A percentile compares a stretch with the other conserved stretches of the same genome.
Evolutionary conservation across 2,797 vertebrate genomes (phyloP).

Genomic region (Caiman crocodilus): DNA sequence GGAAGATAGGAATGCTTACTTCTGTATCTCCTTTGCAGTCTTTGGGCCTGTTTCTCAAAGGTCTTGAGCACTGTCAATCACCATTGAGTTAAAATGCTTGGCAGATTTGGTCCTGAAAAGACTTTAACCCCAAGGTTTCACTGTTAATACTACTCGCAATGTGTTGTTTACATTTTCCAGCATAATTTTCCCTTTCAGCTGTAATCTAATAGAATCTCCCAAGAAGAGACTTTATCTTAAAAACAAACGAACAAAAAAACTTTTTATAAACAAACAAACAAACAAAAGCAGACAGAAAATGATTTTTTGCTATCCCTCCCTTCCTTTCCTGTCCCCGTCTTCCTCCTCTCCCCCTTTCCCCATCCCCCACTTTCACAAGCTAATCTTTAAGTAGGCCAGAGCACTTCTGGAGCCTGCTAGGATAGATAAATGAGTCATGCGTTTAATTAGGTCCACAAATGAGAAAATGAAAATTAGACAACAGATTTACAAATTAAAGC

Average conservation of each 20-base stretch:
- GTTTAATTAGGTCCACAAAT: constrained; percentile 6
- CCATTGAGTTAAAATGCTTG: background rate
- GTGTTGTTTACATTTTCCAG: constrained; percentile 39
- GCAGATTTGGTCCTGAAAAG: constrained; percentile 29
- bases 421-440: constrained; percentile 2
- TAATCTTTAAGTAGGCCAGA: background rate
- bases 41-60: constrained; percentile 1
- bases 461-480: background rate
- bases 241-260: constrained; percentile 4
- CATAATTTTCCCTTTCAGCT: constrained; percentile 71
- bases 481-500: background rate
- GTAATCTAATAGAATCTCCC: constrained; percentile 23
- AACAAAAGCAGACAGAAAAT: background rate
- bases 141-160: constrained; percentile 39
- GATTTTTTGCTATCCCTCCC: background rate
- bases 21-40: background rate
- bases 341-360: too few relatives aligned
- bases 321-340: too few relatives aligned
- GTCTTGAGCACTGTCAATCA: background rate
- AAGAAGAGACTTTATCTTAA: constrained; percentile 24
- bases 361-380: background rate
- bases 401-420: background rate
- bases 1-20: background rate
- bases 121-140: constrained; percentile 45
- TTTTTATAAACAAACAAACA: constrained; percentile 8